Evolutionary conservation across 2,113 vertebrate species (phyloP).

Genomic region (Engystomops pustulosus): DNA sequence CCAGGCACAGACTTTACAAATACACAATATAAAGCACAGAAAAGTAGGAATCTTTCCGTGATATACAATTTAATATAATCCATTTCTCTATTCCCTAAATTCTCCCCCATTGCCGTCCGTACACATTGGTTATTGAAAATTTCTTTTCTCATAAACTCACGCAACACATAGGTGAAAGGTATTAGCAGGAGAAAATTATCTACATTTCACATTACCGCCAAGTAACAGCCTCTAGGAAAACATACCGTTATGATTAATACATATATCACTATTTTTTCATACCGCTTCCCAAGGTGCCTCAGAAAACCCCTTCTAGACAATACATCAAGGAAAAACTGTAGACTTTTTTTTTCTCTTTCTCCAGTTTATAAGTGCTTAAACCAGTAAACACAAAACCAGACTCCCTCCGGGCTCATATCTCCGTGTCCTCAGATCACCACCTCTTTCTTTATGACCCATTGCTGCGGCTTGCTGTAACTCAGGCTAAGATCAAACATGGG

Average conservation of each 20-base stretch:
- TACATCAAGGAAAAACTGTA: conserved; percentile 13
- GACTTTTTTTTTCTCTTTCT: background rate
- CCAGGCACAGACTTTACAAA: too few relatives aligned
- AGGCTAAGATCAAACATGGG: conserved; percentile 34
- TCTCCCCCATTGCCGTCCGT: background rate
- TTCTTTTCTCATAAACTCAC: background rate
- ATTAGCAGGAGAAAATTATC: conserved; percentile 2
- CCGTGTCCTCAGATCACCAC: conserved; percentile 22
- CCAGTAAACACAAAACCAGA: conserved; percentile 43
- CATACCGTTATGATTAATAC: conserved; percentile 26
- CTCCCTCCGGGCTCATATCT: conserved; percentile 28
- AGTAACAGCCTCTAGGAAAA: conserved; percentile 27
- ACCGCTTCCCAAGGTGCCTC: background rate
- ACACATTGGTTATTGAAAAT: background rate
- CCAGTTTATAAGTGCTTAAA: conserved; percentile 31
- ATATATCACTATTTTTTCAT: conserved; percentile 38
- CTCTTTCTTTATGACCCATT: conserved; percentile 24
- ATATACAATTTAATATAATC: background rate
- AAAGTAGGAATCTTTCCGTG: background rate
- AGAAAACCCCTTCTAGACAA: conserved; percentile 36
- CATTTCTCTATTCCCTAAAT: background rate
- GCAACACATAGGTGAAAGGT: background rate
- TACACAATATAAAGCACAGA: background rate
- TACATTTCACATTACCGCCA: background rate
- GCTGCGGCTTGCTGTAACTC: conserved; percentile 8